Base-by-base conservation (phyloP, 2,113 vertebrate species). In the Podilymbus podiceps region DNA sequence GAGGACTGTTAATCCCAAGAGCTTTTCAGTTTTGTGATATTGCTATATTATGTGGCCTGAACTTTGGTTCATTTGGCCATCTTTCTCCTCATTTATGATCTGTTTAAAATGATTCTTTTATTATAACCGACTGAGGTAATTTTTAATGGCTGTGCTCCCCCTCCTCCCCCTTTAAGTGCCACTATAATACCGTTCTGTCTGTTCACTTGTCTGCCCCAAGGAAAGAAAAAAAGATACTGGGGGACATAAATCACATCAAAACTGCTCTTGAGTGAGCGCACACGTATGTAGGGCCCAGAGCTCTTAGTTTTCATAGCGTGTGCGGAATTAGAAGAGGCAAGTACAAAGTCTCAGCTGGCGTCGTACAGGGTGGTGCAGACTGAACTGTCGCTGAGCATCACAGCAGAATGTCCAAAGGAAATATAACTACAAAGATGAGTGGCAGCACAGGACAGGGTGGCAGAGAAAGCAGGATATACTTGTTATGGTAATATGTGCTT, bases 201-300 rank as follows among this genome's bases (percentile, higher is more conserved):
- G 24, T n/a, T 62, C 55, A 69, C 33, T 19, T 5, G 1, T 15
- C n/a, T 38, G n/a, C 46, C 72, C 33, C 8, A 20, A 27, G 35
- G 8, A 55, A 40, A 55, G 44, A 13, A 35, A 68, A 28, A 58
- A 72, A 27, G 12, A 27, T 27, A 12, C 0, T 7, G 25, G 24
- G 15, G 25, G 11, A 20, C 10, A 33, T 28, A 71, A 72, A 46
- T 60, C 35, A 6, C 44, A 11, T 24, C 35, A 12, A 33, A 73
- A 25, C 42, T 33, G 22, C 38, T 8, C 7, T 25, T 28, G 30
- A 74, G 5, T 27, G 53, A 77, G 9, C 20, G 59, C 15, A 12
- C 0, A 1, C 8, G 2, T 9, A 0, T 11, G n/a, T 5, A 24
- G 64, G 38, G 12, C n/a, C 8, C 40, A 24, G 7, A 25, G 33